Evolutionary conservation across 2,797 vertebrate species (phyloP), one percentile per base, ranked within the genome.

Genomic region (Betta splendens): DNA sequence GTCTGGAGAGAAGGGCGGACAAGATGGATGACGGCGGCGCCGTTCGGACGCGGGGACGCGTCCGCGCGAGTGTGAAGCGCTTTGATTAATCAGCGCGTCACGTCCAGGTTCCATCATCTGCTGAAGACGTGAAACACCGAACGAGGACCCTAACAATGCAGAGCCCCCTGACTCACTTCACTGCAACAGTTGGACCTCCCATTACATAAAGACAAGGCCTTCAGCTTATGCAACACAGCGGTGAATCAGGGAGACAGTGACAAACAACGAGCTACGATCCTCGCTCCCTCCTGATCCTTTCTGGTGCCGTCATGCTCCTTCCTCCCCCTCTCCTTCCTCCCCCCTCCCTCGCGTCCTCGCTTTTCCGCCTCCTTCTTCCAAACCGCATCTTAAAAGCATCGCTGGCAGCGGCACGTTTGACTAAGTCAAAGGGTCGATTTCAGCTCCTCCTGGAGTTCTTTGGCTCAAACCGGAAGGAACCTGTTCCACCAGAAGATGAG

Each of bases 181-280:
- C 9, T n/a, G n/a, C n/a, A n/a, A n/a, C n/a, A n/a, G n/a, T n/a
- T n/a, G n/a, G n/a, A n/a, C n/a, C n/a, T n/a, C n/a, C 5, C 2
- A 46, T 61, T 67, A 66, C 55, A 56, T 59, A 64, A 79, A 73
- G 57, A 40, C 5, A 64, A 7, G 20, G 64, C 64, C 52, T 68
- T 23, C 72, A 66, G 50, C 60, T 77, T 79, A 72, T 37, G 56
- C 37, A 81, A 72, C 53, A 15, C 39, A 17, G 36, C 3, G 1
- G 40, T 63, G 70, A 79, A 79, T 68, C 68, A 70, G 53, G 40
- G 9, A 36, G 59, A 70, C 55, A 61, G 76, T 68, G 63, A 67
- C 51, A 75, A 70, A 56, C 40, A 63, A 40, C 36, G 17, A n/a
- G n/a, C n/a, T n/a, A n/a, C n/a, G n/a, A n/a, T n/a, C n/a, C n/a